phyloP scores from a whole-genome alignment of 2,113 vertebrate genomes.

The Leucosticte australis region DNA sequence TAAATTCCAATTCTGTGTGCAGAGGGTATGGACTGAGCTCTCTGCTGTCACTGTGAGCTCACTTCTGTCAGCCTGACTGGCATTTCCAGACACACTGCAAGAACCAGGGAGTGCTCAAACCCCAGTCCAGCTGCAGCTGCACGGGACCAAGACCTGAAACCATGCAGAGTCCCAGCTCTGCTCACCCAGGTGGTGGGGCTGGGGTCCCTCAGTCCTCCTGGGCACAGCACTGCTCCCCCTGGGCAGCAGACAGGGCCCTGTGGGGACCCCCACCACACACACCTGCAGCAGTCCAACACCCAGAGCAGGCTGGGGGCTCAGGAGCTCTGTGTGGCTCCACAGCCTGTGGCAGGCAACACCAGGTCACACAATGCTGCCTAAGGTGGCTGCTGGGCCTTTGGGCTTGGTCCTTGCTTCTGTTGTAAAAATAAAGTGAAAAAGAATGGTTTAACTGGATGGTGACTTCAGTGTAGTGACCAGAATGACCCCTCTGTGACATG shows the following conservation, averaged over 20 bases:
- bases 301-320: neutral
- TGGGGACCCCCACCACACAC: neutral
- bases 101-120: neutral
- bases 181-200: accelerated
- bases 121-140: neutral
- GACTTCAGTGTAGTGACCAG: neutral
- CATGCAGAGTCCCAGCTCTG: neutral
- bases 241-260: accelerated
- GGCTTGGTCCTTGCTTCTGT: neutral
- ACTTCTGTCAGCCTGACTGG: neutral
- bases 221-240: neutral
- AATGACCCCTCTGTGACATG: neutral
- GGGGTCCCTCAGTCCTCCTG: neutral
- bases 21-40: neutral
- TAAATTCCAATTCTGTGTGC: neutral
- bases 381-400: neutral
- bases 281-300: neutral
- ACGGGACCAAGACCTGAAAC: neutral
- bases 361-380: neutral
- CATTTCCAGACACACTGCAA: neutral
- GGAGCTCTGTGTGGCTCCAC: neutral
- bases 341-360: neutral
- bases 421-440: neutral
- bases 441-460: neutral
- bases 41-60: accelerated